A percentile compares a stretch with the other conserved stretches of the same genome.
phyloP scores from a whole-genome alignment of 1,140 invertebrate species.

The Drosophila hydei region DNA sequence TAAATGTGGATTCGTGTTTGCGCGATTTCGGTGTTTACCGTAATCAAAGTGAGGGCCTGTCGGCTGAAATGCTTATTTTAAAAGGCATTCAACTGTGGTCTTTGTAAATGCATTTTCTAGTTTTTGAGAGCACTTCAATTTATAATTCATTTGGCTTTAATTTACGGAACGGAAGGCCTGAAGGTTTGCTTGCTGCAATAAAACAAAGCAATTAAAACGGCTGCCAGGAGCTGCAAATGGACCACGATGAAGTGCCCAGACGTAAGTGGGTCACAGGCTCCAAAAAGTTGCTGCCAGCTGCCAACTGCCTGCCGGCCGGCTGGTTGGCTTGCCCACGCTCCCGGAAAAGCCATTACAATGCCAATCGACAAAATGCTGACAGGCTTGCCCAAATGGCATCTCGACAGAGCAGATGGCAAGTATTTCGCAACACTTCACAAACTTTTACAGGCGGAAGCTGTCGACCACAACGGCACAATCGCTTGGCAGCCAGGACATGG shows the following conservation, averaged over 20 bases:
- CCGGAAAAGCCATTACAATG: constrained; percentile 67
- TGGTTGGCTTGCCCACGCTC: neutral
- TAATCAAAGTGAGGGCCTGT: constrained; percentile 20
- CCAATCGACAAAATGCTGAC: constrained; percentile 71
- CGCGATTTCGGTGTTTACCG: constrained; percentile 52
- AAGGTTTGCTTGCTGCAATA: constrained; percentile 37
- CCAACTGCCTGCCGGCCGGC: constrained; percentile 19
- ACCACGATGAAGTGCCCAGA: constrained; percentile 29
- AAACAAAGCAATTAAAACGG: constrained; percentile 77
- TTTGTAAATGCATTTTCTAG: constrained; percentile 8
- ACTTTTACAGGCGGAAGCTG: constrained; percentile 45
- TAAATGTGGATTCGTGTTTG: constrained; percentile 54
- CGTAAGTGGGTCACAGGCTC: constrained; percentile 65
- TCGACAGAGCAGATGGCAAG: constrained; percentile 23
- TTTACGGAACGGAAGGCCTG: neutral
- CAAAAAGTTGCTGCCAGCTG: constrained; percentile 55
- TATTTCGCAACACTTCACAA: constrained; percentile 45
- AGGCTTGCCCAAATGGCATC: constrained; percentile 36
- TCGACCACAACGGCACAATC: constrained; percentile 23
- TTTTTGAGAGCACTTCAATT: neutral
- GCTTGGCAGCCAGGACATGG: constrained; percentile 28
- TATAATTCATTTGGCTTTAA: constrained; percentile 26
- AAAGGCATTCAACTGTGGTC: constrained; percentile 12
- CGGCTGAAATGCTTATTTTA: constrained; percentile 1
- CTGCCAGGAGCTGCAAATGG: constrained; percentile 36